Evolutionary conservation across 1,140 invertebrate species (phyloP), one percentile per base, ranked within the genome.

Genomic region (Choristoneura fumiferana): DNA sequence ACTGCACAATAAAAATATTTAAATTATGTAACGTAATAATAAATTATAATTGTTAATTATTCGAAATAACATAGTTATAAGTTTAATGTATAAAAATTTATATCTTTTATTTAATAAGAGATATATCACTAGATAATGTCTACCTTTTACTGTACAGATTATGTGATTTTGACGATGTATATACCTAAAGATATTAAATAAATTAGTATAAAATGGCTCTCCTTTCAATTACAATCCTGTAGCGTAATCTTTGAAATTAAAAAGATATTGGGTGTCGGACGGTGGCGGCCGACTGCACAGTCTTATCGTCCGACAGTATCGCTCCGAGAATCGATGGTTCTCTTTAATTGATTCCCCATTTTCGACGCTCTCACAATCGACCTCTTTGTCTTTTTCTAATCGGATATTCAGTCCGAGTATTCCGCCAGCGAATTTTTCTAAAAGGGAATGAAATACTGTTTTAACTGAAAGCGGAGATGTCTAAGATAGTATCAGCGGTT

Each of bases 61-160:
- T 65, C 63, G 63, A 65, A 58, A 60, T 75, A 75, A 63, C 43
- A 67, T 74, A 73, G 75, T 67, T 66, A 63, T 60, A 67, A 49
- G 22, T 49, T 69, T 69, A 77, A 73, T 80, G 75, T 80, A 81
- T 75, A 80, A 76, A 78, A 66, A 53, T 29, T 60, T 74, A 65
- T 83, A 78, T 80, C 73, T 85, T 83, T 82, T 81, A 80, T 81
- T 82, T 64, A 76, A 76, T 81, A 80, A 80, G 78, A 81, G 71
- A 75, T 81, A 66, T 76, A 78, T 76, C 63, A 58, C 45, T 83
- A 80, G 72, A 68, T 67, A 78, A 73, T 66, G 65, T 61, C 54
- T 69, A 63, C 68, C 37, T 38, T 72, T 66, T 76, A 77, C 62
- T 80, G 77, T 84, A 81, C 76, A 84, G 62, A 79, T 72, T 77